Percentiles rank a stretch among this genome's conserved stretches.
phyloP scores from a whole-genome alignment of 2,113 vertebrate genomes.

The Solenodon paradoxus region DNA sequence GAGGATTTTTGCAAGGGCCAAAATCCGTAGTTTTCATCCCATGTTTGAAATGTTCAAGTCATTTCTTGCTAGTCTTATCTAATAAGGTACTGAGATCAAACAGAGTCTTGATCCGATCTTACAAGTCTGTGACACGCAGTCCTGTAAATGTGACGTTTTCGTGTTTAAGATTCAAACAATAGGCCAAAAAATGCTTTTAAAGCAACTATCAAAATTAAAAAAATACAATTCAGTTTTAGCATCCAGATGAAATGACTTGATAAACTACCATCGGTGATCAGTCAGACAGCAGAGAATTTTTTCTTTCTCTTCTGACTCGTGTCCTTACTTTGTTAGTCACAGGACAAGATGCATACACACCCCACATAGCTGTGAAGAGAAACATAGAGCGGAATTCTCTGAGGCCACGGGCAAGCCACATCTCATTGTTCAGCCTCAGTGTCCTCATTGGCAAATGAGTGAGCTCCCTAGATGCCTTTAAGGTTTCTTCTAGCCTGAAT shows the following conservation, averaged over 20 bases:
- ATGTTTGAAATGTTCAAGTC: slow-evolving; percentile 62
- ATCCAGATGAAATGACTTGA: slow-evolving; percentile 15
- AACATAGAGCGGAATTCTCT: background rate
- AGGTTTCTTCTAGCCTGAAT: background rate
- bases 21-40: slow-evolving; percentile 46
- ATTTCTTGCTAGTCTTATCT: slow-evolving; percentile 64
- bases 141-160: slow-evolving; percentile 57
- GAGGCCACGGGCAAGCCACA: background rate
- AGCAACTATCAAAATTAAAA: slow-evolving; percentile 51
- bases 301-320: slow-evolving; percentile 14
- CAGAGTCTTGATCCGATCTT: slow-evolving; percentile 41
- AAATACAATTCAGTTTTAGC: slow-evolving; percentile 56
- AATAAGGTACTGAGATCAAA: slow-evolving; percentile 54
- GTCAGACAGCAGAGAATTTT: background rate
- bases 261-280: slow-evolving; percentile 18
- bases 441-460: background rate
- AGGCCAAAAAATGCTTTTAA: slow-evolving; percentile 69
- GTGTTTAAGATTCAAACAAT: slow-evolving; percentile 63
- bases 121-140: slow-evolving; percentile 46
- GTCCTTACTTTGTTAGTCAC: background rate
- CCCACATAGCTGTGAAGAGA: background rate
- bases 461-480: background rate
- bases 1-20: slow-evolving; percentile 69
- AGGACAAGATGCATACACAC: background rate
- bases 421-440: background rate